These are phyloP conservation scores for Melanogrammus aeglefinus DNA, from an alignment of 2,797 vertebrate species.

Conservation along the genomic window DNA sequence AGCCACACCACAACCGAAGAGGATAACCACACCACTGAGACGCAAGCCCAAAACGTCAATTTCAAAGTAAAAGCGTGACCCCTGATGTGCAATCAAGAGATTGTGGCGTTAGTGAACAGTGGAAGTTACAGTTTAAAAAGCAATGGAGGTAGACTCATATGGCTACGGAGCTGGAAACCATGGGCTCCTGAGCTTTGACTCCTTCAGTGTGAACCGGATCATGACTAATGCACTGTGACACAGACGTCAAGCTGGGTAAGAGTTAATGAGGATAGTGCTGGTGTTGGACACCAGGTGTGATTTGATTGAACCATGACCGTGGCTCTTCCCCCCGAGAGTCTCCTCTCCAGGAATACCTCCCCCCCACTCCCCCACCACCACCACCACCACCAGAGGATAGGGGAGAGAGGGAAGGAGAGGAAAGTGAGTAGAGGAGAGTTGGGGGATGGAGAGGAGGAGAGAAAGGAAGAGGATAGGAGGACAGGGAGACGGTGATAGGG, in stretches of 20 bases:
- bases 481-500: not conserved
- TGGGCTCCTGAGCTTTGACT: constrained; percentile 4
- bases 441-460: too few species aligned
- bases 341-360: constrained; percentile 22
- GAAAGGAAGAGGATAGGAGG: too few species aligned
- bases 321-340: not conserved
- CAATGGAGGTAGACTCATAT: not conserved
- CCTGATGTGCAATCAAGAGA: constrained; percentile 9
- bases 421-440: too few species aligned
- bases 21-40: constrained; percentile 30
- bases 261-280: constrained; percentile 32
- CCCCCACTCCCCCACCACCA: constrained; percentile 6
- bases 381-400: constrained; percentile 12
- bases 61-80: constrained; percentile 3
- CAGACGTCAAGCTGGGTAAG: constrained; percentile 28
- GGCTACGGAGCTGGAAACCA: not conserved
- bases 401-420: not conserved
- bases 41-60: constrained; percentile 22
- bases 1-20: constrained; percentile 22
- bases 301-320: constrained; percentile 7
- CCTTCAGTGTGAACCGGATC: constrained; percentile 44
- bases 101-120: not conserved
- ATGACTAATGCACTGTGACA: constrained; percentile 47
- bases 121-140: constrained; percentile 9
- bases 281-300: constrained; percentile 31